These are phyloP conservation scores for Ifrita kowaldi DNA, from an alignment of 2,113 vertebrate genomes.

Conservation along the genomic window DNA sequence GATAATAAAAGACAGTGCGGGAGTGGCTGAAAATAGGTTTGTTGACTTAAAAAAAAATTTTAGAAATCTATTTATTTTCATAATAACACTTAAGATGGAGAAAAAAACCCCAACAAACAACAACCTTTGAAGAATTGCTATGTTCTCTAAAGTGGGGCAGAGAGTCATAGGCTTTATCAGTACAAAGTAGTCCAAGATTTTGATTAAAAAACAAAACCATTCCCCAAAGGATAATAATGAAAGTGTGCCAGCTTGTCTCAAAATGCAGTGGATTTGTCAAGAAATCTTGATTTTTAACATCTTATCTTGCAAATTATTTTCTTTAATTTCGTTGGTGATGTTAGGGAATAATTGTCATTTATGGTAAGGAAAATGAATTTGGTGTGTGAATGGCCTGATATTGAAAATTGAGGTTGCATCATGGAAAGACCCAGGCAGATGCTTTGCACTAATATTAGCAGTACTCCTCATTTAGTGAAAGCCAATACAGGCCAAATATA, in stretches of 20 bases:
- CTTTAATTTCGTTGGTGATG: not conserved
- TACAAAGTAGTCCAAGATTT: not conserved
- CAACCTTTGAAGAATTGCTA: not conserved
- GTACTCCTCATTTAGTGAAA: not conserved
- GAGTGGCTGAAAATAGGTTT: not conserved
- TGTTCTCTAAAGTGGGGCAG: not conserved
- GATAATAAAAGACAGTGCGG: not conserved
- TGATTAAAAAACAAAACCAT: not conserved
- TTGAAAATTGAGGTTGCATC: not conserved
- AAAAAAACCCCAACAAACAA: fast-evolving
- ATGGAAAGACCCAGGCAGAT: not conserved
- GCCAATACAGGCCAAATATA: not conserved
- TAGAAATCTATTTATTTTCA: not conserved
- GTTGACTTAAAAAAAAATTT: not conserved
- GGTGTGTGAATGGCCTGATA: not conserved
- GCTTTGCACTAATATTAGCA: not conserved
- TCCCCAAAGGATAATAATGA: not conserved
- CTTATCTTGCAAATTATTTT: not conserved
- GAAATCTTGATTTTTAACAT: not conserved
- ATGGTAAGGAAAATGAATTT: not conserved
- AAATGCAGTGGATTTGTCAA: not conserved
- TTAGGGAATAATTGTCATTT: not conserved
- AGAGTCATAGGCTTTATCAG: not conserved
- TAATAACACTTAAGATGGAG: not conserved
- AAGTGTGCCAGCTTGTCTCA: not conserved